These are phyloP conservation scores for Orchestia grillus DNA, from an alignment of 1,140 invertebrate genomes.

Conservation along the genomic window DNA sequence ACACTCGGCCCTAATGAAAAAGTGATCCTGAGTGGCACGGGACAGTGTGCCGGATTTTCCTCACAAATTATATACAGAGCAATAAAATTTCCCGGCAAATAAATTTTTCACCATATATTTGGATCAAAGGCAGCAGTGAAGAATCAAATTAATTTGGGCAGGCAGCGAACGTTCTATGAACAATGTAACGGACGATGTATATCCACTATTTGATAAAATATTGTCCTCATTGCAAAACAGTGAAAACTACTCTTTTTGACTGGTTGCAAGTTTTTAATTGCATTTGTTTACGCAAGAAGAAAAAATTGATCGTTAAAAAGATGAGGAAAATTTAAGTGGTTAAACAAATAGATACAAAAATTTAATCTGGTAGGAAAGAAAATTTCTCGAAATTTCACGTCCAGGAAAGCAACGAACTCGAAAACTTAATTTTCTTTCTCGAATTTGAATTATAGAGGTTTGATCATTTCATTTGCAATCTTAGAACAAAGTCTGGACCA, in stretches of 20 bases:
- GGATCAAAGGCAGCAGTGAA: background rate
- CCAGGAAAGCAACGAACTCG: no score
- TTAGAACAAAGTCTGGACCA: no score
- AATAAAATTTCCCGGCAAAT: slow-evolving; percentile 9
- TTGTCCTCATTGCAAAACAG: background rate
- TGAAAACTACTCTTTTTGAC: background rate
- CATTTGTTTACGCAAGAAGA: background rate
- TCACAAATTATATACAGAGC: background rate
- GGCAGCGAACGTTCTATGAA: background rate
- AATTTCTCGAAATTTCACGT: no score
- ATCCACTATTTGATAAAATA: background rate
- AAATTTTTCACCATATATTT: slow-evolving; percentile 16
- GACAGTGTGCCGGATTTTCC: background rate
- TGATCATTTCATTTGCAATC: no score
- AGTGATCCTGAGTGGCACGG: background rate
- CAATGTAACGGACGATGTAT: background rate
- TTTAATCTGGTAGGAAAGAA: no score
- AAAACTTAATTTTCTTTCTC: no score
- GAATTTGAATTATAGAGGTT: no score
- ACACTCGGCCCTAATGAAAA: slow-evolving; percentile 38
- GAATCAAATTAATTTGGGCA: background rate
- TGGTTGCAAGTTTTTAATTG: no score
- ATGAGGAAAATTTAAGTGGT: no score
- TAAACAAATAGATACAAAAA: no score
- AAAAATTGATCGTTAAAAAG: background rate